phyloP scores from a whole-genome alignment of 2,113 vertebrate genomes.

The Myanophis thanlyinensis region DNA sequence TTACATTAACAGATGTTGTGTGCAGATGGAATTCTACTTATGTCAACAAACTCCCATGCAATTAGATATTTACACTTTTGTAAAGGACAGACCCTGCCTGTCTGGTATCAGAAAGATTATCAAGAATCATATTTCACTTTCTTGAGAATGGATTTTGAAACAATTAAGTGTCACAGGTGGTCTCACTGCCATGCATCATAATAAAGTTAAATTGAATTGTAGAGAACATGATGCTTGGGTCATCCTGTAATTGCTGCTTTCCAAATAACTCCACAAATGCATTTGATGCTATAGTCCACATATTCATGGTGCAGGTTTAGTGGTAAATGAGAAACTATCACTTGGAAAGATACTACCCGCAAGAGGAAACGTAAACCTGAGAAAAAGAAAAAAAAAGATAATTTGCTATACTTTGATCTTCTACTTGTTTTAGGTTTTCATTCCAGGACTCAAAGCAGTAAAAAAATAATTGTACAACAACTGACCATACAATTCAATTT shows the following conservation, averaged over 20 bases:
- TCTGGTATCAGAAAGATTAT: neutral
- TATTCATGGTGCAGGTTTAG: neutral
- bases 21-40: neutral
- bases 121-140: neutral
- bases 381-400: conserved; percentile 8
- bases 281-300: conserved; percentile 4
- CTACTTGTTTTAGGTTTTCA: neutral
- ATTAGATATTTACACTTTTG: neutral
- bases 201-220: conserved; percentile 18
- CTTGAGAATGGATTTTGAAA: neutral
- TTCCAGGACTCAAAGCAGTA: neutral
- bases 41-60: neutral
- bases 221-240: neutral
- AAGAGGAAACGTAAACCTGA: conserved; percentile 7
- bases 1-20: neutral
- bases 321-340: neutral
- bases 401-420: neutral
- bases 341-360: neutral
- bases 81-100: neutral
- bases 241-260: conserved; percentile 9
- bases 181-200: neutral
- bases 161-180: conserved; percentile 6
- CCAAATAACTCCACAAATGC: neutral
- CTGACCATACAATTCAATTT: neutral
- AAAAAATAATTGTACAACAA: neutral